These are phyloP conservation scores for Planiliza haematocheilus DNA, from an alignment of 2,113 vertebrate species.

Conservation along the genomic window DNA sequence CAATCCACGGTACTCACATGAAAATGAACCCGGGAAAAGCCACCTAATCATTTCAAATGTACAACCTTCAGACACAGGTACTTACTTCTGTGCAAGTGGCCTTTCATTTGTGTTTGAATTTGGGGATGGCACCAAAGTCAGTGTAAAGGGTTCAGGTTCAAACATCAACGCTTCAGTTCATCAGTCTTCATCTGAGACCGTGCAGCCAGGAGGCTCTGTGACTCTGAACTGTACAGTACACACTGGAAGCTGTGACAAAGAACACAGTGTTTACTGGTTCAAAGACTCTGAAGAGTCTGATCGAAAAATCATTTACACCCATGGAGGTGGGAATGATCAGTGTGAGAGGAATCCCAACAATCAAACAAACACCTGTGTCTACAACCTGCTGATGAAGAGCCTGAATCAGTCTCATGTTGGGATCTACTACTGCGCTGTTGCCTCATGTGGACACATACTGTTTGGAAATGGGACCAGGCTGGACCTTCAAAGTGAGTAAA, in stretches of 20 bases:
- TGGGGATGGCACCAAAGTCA: conserved; percentile 23
- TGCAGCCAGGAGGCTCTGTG: too few species aligned
- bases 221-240: too few species aligned
- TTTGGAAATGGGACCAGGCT: conserved; percentile 41
- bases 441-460: conserved; percentile 53
- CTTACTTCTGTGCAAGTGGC: conserved; percentile 46
- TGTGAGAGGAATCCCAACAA: too few species aligned
- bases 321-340: too few species aligned
- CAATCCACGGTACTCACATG: conserved; percentile 24
- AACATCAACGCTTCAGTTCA: neutral
- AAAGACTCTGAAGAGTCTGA: too few species aligned
- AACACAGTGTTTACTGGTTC: too few species aligned
- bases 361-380: too few species aligned
- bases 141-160: conserved; percentile 14
- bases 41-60: conserved; percentile 41
- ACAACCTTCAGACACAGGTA: conserved; percentile 43
- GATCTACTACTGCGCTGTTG: conserved; percentile 26
- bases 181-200: neutral
- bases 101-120: neutral
- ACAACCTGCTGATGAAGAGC: too few species aligned
- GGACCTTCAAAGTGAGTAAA: neutral
- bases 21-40: neutral
- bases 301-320: too few species aligned
- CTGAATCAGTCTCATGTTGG: neutral
- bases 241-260: too few species aligned